These are phyloP conservation scores for Bubo scandiacus DNA, from an alignment of 2,113 vertebrate species.

Conservation along the genomic window DNA sequence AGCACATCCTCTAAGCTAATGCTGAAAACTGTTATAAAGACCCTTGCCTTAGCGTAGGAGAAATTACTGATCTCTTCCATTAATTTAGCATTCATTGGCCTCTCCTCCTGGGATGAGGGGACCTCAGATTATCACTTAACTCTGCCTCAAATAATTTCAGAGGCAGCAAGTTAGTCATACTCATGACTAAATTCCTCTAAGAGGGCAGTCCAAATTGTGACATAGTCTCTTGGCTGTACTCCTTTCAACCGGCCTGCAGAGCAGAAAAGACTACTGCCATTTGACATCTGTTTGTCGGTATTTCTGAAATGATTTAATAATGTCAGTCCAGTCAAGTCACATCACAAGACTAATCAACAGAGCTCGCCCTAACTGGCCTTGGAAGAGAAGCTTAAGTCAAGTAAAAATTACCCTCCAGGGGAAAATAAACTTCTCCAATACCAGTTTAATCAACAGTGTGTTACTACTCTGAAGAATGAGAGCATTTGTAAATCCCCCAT, in stretches of 20 bases:
- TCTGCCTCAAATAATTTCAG: background rate
- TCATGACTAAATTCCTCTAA: conserved; percentile 14
- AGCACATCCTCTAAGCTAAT: background rate
- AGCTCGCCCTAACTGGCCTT: conserved; percentile 4
- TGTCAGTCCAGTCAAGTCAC: background rate
- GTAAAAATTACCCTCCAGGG: conserved; percentile 1
- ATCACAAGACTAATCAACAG: conserved; percentile 9
- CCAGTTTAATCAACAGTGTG: conserved; percentile 10
- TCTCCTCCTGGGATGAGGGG: background rate
- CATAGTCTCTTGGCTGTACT: background rate
- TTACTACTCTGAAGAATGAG: conserved; percentile 30
- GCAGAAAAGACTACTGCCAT: background rate
- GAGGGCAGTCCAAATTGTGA: background rate
- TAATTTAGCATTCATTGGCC: background rate
- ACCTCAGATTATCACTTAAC: background rate
- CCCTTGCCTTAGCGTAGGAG: background rate
- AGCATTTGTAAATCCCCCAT: conserved; percentile 20
- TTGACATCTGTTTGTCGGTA: background rate
- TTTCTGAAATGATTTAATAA: conserved; percentile 2
- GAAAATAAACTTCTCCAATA: conserved; percentile 29
- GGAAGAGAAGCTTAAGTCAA: conserved; percentile 10
- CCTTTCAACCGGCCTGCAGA: background rate
- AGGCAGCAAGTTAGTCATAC: background rate
- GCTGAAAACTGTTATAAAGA: background rate
- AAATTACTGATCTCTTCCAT: background rate